Conservation (phyloP, 2,888 invertebrate species). For the Epistrophella euchroma region DNA sequence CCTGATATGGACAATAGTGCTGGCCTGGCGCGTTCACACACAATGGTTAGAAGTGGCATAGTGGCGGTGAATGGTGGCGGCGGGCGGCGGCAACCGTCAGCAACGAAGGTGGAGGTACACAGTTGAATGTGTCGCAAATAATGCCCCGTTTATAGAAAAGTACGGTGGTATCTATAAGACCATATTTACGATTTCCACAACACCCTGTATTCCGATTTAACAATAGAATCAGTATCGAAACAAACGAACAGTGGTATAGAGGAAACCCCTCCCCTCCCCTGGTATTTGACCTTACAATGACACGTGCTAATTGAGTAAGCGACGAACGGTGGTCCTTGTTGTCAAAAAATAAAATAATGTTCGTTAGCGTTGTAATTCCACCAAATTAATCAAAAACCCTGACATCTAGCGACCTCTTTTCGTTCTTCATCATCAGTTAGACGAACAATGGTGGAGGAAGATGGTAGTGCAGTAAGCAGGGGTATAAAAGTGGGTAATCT, state of each 20-base stretch:
- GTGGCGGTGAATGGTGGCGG: neutral
- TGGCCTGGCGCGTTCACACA: conserved; percentile 68
- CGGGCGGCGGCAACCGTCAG: neutral
- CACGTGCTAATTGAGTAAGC: conserved; percentile 75
- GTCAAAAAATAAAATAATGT: conserved; percentile 57
- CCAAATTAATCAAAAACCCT: conserved; percentile 71
- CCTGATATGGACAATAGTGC: conserved; percentile 62
- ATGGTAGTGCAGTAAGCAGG: neutral
- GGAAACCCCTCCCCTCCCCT: neutral
- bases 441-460: neutral
- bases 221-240: conserved; percentile 51
- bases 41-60: conserved; percentile 62
- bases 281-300: conserved; percentile 65
- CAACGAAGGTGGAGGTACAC: conserved; percentile 57
- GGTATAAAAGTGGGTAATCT: conserved; percentile 49
- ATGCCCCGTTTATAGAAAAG: conserved; percentile 47
- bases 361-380: conserved; percentile 68
- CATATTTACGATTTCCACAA: conserved; percentile 73
- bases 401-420: conserved; percentile 72
- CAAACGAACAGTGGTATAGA: neutral
- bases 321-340: conserved; percentile 68
- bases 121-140: conserved; percentile 74
- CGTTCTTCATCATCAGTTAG: conserved; percentile 47
- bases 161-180: conserved; percentile 23
- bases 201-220: conserved; percentile 61